Evolutionary conservation across 1,140 invertebrate genomes (phyloP).

Genomic region (Teleogryllus occipitalis): DNA sequence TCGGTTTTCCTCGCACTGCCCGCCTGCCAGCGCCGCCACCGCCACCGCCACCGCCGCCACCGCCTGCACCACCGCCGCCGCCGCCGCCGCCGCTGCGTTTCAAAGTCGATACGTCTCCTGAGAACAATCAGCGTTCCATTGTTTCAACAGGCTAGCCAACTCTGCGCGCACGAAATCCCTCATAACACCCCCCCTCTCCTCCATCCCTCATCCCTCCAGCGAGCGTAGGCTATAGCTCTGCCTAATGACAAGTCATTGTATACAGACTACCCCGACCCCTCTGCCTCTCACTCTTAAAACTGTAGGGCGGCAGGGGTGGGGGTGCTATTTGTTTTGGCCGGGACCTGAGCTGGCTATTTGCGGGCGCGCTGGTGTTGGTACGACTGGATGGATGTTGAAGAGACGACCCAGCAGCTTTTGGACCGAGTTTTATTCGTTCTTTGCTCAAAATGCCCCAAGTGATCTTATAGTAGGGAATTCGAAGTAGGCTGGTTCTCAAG

Average conservation of each 20-base stretch:
- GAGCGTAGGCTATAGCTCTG: neutral
- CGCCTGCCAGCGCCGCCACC: too few relatives aligned
- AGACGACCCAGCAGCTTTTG: neutral
- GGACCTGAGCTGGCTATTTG: neutral
- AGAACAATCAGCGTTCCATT: conserved; percentile 4
- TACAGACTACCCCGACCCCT: neutral
- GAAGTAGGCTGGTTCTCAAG: too few relatives aligned
- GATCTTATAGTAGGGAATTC: neutral
- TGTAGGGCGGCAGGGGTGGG: neutral
- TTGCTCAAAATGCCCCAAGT: neutral
- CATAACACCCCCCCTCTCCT: neutral
- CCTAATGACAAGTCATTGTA: neutral
- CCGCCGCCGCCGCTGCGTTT: neutral
- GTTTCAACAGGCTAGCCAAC: conserved; percentile 3
- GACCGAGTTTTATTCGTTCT: neutral
- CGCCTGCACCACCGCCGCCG: too few relatives aligned
- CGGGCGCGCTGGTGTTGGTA: neutral
- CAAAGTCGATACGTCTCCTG: conserved; percentile 3
- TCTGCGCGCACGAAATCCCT: neutral
- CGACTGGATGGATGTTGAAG: neutral
- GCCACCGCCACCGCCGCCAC: too few relatives aligned
- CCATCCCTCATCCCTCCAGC: neutral
- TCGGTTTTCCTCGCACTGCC: neutral
- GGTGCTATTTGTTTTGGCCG: neutral
- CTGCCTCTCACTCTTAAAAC: neutral